A percentile compares a stretch with the other conserved stretches of the same genome.
These are phyloP conservation scores for Varanus salvator DNA, from an alignment of 2,113 vertebrate genomes.

Conservation along the genomic window DNA sequence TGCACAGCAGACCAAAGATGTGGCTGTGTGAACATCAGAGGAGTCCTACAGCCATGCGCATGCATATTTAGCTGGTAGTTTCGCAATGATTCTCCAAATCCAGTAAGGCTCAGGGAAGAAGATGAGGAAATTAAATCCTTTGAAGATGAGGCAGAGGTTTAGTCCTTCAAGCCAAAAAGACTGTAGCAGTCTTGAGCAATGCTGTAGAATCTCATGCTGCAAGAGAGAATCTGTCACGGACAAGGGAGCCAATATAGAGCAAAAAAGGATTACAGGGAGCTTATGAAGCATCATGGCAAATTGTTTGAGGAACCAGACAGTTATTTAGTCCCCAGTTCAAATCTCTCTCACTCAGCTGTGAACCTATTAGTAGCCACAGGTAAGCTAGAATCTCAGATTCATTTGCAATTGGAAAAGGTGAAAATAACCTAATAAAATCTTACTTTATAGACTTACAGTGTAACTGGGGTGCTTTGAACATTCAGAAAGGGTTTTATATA, in stretches of 20 bases:
- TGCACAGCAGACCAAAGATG: neutral
- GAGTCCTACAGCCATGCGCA: neutral
- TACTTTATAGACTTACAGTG: neutral
- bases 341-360: neutral
- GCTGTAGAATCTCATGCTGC: neutral
- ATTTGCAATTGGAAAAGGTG: neutral
- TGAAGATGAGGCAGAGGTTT: conserved; percentile 8
- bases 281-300: neutral
- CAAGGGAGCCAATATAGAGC: neutral
- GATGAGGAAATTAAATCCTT: conserved; percentile 6
- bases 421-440: neutral
- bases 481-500: neutral
- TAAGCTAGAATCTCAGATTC: neutral
- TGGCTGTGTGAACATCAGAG: neutral
- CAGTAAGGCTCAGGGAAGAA: neutral
- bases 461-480: neutral
- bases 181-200: neutral
- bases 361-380: neutral
- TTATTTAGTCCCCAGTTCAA: neutral
- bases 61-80: neutral
- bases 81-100: neutral
- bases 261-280: neutral
- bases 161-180: neutral
- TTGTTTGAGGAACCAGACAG: neutral
- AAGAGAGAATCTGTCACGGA: neutral